A percentile compares a stretch with the other conserved stretches of the same genome.
phyloP scores from a whole-genome alignment of 2,888 invertebrate species.

The Altica lythri region DNA sequence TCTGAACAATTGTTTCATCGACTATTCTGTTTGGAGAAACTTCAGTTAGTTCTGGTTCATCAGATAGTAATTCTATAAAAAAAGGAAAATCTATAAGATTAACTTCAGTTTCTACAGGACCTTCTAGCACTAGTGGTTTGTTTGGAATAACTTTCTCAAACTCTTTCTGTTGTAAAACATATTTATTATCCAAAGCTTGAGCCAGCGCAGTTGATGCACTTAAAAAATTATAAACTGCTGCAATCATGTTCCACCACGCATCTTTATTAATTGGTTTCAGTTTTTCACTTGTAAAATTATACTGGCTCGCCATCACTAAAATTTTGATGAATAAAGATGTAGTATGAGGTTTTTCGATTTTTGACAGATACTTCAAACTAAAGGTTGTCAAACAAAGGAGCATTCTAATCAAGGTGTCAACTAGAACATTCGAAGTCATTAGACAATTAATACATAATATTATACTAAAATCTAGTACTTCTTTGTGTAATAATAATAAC shows the following conservation, averaged over 20 bases:
- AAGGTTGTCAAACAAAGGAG: too few species aligned
- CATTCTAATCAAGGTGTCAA: too few species aligned
- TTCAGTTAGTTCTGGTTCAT: neutral
- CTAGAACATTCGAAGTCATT: too few species aligned
- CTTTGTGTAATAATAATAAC: too few species aligned
- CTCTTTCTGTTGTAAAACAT: slow-evolving; percentile 1
- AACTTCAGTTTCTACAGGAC: neutral
- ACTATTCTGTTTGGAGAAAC: neutral
- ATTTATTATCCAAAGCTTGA: slow-evolving; percentile 21
- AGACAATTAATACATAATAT: too few species aligned
- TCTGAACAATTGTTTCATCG: neutral
- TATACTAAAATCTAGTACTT: too few species aligned
- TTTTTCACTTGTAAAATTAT: too few species aligned
- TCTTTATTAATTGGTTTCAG: slow-evolving; percentile 20
- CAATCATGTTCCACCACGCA: slow-evolving; percentile 28
- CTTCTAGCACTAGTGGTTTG: neutral
- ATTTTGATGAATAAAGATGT: neutral
- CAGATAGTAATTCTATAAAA: neutral
- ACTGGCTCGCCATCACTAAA: slow-evolving; percentile 8
- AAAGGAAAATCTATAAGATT: slow-evolving; percentile 6
- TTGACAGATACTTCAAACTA: too few species aligned
- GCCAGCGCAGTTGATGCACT: slow-evolving; percentile 24
- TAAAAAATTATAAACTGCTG: slow-evolving; percentile 25
- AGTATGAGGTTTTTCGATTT: too few species aligned
- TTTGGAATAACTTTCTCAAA: too few species aligned